These are phyloP conservation scores for Heliconius sara DNA, from an alignment of 2,888 invertebrate species.

Conservation along the genomic window DNA sequence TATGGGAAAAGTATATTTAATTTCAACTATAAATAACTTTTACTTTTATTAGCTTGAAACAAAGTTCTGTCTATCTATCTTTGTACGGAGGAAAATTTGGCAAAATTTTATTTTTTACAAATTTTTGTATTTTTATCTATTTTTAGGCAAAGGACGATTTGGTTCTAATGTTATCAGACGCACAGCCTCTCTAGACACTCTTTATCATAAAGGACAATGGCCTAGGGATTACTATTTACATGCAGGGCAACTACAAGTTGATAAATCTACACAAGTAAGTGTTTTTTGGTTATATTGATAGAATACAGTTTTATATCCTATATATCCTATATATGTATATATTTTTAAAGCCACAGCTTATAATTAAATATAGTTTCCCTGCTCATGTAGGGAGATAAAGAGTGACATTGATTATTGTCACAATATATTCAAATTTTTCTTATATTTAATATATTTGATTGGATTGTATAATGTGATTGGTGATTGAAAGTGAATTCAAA, in stretches of 20 bases:
- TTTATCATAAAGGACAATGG: constrained; percentile 91
- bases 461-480: too few species aligned
- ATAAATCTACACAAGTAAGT: constrained; percentile 91
- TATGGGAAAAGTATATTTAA: background rate
- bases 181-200: constrained; percentile 91
- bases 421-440: background rate
- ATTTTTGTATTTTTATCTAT: background rate
- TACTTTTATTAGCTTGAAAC: background rate
- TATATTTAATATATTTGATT: too few species aligned
- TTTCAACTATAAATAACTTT: too few species aligned
- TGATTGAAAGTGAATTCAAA: too few species aligned
- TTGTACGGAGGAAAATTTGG: background rate
- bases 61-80: background rate
- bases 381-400: background rate
- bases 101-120: background rate
- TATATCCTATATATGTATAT: background rate
- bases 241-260: constrained; percentile 87
- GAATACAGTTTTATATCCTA: background rate
- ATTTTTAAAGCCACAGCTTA: background rate
- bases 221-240: constrained; percentile 89
- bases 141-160: constrained; percentile 81
- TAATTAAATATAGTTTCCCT: background rate
- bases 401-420: background rate
- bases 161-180: constrained; percentile 87
- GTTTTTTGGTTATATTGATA: background rate